Evolutionary conservation across 1,140 invertebrate genomes (phyloP), one percentile per base, ranked within the genome.

Genomic region (Onthophagus taurus): DNA sequence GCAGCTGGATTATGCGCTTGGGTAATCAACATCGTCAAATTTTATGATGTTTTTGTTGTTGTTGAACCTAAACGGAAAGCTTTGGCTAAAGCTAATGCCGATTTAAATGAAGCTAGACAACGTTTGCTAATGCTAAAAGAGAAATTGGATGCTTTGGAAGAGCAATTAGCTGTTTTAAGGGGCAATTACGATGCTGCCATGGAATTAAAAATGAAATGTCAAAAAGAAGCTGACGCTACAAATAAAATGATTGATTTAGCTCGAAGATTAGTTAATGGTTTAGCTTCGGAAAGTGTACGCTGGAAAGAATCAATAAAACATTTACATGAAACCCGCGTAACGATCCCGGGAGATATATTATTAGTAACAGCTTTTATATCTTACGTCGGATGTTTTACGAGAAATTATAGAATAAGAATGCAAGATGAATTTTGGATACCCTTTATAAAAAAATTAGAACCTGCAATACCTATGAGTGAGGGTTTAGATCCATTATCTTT

Each of bases 331-430:
- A 72, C 80, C 53, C 80, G 77, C 51, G 71, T 78, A 29, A 92
- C 85, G 47, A 68, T 95, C 24, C 88, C 91, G 1, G 92, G 92
- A 2, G 91, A 97, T 58, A 80, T 94, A 21, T 66, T 96, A 0
- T 61, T 95, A 2, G 80, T 89, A 4, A 85, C 90, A 4, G 89
- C 91, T n/a, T 97, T 96, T 66, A 84, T 96, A 33, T 96, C 92
- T 0, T 97, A 97, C 60, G 82, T 94, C 5, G 93, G 93, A 2
- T 92, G 88, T 51, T 97, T 97, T 60, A 90, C 85, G 4, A 83
- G 85, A 53, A 73, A 74, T 31, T 97, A 95, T 61, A 69, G 93
- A 42, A 56, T 72, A 6, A 83, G 92, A 51, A 70, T 97, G 7
- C 70, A 92, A 53, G 73, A 90, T 19, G 78, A 83, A 16, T 72